phyloP scores from a whole-genome alignment of 2,888 invertebrate genomes.

The Thumatha senex region DNA sequence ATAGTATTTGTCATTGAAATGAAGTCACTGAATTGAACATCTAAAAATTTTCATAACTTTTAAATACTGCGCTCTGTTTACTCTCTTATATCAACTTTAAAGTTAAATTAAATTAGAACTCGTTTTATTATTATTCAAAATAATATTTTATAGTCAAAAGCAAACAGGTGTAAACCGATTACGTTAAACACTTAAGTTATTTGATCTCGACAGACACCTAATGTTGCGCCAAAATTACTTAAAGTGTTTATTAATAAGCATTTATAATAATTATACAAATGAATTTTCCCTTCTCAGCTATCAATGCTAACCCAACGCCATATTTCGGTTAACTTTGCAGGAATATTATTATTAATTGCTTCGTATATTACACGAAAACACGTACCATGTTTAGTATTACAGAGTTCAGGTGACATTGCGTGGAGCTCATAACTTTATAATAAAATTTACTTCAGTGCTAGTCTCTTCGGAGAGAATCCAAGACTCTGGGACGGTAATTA shows the following conservation, averaged over 20 bases:
- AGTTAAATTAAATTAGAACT: neutral
- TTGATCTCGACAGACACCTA: no score
- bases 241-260: constrained; percentile 19
- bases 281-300: constrained; percentile 21
- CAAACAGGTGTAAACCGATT: neutral
- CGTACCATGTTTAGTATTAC: constrained; percentile 28
- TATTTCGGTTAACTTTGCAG: constrained; percentile 32
- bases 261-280: constrained; percentile 33
- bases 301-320: constrained; percentile 17
- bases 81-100: no score
- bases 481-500: constrained; percentile 58
- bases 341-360: constrained; percentile 40
- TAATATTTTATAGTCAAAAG: no score
- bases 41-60: no score
- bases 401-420: constrained; percentile 25
- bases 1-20: no score
- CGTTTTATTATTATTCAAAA: neutral
- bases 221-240: no score
- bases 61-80: no score
- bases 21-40: no score
- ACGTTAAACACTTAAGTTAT: constrained; percentile 4
- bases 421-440: constrained; percentile 45
- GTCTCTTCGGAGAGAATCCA: constrained; percentile 38
- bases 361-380: constrained; percentile 30
- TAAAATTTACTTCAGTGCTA: constrained; percentile 47